Evolutionary conservation across 2,888 invertebrate genomes (phyloP).

Genomic region (Apantesis nais): DNA sequence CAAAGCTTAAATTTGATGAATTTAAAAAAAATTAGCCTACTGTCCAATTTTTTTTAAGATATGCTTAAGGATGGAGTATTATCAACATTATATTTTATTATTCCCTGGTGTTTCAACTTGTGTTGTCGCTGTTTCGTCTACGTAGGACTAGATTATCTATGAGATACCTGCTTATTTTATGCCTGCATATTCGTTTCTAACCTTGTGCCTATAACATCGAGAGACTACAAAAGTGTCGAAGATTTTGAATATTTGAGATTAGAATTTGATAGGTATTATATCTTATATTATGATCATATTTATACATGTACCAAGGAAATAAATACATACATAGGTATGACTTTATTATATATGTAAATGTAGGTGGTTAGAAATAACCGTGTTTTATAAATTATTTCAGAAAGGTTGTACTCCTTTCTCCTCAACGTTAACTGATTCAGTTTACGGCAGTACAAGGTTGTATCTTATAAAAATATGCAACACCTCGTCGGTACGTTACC

Average conservation of each 20-base stretch:
- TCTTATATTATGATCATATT: neutral
- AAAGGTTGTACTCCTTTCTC: neutral
- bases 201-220: neutral
- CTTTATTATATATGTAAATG: too few relatives aligned
- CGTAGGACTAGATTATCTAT: too few relatives aligned
- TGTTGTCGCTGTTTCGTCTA: neutral
- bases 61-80: neutral
- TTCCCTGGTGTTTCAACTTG: neutral
- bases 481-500: conserved; percentile 81
- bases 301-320: too few relatives aligned
- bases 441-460: conserved; percentile 69
- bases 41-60: neutral
- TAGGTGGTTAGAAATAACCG: too few relatives aligned
- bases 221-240: too few relatives aligned
- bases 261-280: neutral
- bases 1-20: neutral
- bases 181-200: neutral
- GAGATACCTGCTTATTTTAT: neutral
- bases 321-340: too few relatives aligned
- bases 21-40: neutral
- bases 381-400: neutral
- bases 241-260: too few relatives aligned
- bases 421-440: neutral
- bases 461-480: conserved; percentile 80
- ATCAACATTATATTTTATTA: neutral